Evolutionary conservation across 2,888 invertebrate species (phyloP).

Genomic region (Torymus texanus): DNA sequence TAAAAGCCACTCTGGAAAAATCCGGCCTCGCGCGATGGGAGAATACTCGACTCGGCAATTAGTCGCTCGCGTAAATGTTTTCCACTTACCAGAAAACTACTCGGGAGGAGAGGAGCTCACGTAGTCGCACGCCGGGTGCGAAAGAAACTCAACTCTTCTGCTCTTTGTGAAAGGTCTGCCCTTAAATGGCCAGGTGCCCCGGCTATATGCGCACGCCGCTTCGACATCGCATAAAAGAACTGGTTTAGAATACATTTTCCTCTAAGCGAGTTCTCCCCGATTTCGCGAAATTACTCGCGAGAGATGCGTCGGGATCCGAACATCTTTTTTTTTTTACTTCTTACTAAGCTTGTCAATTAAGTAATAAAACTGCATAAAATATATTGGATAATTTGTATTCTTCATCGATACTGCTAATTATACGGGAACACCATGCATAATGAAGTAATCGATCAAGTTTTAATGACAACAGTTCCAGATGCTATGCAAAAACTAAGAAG

Average conservation of each 20-base stretch:
- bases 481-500: too few relatives aligned
- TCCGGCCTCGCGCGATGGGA: constrained; percentile 32
- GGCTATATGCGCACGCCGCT: constrained; percentile 1
- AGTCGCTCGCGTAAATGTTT: constrained; percentile 67
- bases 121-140: background rate
- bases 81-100: constrained; percentile 62
- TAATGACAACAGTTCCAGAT: too few relatives aligned
- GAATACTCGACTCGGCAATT: constrained; percentile 68
- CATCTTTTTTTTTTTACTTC: background rate
- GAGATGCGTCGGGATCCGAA: background rate
- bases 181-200: constrained; percentile 27
- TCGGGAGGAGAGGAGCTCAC: background rate
- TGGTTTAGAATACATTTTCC: constrained; percentile 24
- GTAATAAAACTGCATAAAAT: background rate
- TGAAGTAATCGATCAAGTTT: too few relatives aligned
- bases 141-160: constrained; percentile 26
- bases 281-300: constrained; percentile 8
- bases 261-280: background rate
- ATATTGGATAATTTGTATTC: too few relatives aligned
- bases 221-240: constrained; percentile 6
- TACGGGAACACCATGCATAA: too few relatives aligned
- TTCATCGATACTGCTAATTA: background rate
- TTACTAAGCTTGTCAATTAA: background rate
- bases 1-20: constrained; percentile 61
- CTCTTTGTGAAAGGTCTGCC: constrained; percentile 4